Evolutionary conservation across 2,888 invertebrate genomes (phyloP), one percentile per base, ranked within the genome.

Genomic region (Nineta flava): DNA sequence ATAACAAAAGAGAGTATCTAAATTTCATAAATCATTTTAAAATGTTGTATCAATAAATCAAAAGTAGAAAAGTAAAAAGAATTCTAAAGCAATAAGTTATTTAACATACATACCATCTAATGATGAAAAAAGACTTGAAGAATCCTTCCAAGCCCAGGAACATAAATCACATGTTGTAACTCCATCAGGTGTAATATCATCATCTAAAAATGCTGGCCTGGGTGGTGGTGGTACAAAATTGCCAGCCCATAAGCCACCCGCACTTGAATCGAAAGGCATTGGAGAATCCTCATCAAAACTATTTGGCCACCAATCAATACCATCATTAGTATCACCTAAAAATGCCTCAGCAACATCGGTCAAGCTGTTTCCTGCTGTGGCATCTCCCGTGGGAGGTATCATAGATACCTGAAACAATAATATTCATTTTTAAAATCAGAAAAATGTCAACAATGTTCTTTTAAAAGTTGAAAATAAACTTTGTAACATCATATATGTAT

Each of bases 131-230:
- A 73, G 59, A 71, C 48, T 48, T 40, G 47, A 46, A 32, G 46
- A 34, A 26, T 69, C 69, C 61, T 76, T 75, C 73, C 77, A 76
- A 58, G 82, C 81, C 82, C 82, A 82, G 57, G 80, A 73, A 65
- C 82, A 82, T 57, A 82, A 72, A 68, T 82, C 82, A 66, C 82
- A 82, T 61, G 81, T 81, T 60, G 81, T 81, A 56, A 81, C 72
- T 52, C 81, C 81, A 65, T 81, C 81, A 53, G 79, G 72, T 56
- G 74, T 71, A 3, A 32, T 44, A 56, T 74, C 73, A 55, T 69
- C 71, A 55, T 78, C 77, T 60, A 81, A 79, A 55, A 80, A 69
- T 62, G 76, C 77, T 46, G 78, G 73, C 49, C 79, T 77, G 57
- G 79, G 68, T 32, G 81, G 81, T 51, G 81, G 81, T 54, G 79